These are phyloP conservation scores for Cheilosia grossa DNA, from an alignment of 2,888 invertebrate genomes.

Conservation along the genomic window DNA sequence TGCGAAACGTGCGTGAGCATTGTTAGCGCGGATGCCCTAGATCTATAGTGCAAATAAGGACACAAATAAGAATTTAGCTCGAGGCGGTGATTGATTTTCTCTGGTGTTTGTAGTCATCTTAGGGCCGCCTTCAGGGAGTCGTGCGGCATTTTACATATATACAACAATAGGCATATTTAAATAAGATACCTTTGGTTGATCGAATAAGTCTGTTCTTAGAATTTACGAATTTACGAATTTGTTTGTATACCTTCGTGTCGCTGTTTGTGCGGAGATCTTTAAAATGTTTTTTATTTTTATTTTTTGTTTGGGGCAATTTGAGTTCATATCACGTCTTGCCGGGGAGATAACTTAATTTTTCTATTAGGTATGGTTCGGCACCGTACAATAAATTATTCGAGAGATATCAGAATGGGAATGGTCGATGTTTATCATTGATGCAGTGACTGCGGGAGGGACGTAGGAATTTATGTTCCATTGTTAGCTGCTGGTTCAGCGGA, in stretches of 20 bases:
- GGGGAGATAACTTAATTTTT: too few relatives aligned
- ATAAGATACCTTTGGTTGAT: conserved; percentile 3
- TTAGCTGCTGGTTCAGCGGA: too few relatives aligned
- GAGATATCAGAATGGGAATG: too few relatives aligned
- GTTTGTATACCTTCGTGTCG: not conserved
- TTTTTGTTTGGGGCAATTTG: too few relatives aligned
- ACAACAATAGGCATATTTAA: conserved; percentile 46
- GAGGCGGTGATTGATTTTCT: conserved; percentile 56
- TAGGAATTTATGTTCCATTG: too few relatives aligned
- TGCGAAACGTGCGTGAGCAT: conserved; percentile 65
- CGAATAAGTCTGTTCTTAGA: not conserved
- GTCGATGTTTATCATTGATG: too few relatives aligned
- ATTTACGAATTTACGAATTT: not conserved
- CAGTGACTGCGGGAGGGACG: too few relatives aligned
- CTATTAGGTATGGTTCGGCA: not conserved
- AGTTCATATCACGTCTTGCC: too few relatives aligned
- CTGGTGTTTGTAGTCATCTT: conserved; percentile 3
- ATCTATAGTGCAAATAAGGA: conserved; percentile 55
- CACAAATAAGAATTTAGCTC: conserved; percentile 50
- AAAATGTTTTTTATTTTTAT: too few relatives aligned
- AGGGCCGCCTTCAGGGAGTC: not conserved
- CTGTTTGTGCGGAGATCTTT: not conserved
- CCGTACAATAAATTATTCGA: not conserved
- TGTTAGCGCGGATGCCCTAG: conserved; percentile 47
- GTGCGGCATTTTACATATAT: not conserved